Evolutionary conservation across 2,888 invertebrate genomes (phyloP).

Genomic region (Agrotis puta): DNA sequence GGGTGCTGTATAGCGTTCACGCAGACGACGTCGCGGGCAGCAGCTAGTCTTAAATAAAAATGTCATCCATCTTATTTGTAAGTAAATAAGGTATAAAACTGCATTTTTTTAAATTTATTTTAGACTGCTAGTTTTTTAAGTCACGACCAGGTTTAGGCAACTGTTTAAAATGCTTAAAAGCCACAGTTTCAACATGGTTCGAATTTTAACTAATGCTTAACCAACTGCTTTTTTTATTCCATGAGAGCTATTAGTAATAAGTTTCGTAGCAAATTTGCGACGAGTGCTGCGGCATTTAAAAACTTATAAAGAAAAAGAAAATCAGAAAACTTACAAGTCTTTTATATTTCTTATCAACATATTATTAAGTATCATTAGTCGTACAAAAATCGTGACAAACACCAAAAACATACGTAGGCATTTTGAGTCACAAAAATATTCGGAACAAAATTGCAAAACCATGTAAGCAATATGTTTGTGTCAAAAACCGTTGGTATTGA

Average conservation of each 20-base stretch:
- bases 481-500: slow-evolving; percentile 65
- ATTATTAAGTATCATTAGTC: slow-evolving; percentile 36
- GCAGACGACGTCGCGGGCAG: too few species aligned
- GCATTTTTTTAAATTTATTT: neutral
- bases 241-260: neutral
- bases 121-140: neutral
- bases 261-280: neutral
- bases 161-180: too few species aligned
- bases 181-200: neutral
- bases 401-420: slow-evolving; percentile 45
- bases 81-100: slow-evolving; percentile 2
- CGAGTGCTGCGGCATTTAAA: neutral
- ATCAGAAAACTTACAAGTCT: neutral
- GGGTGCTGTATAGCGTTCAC: too few species aligned
- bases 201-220: neutral
- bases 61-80: neutral
- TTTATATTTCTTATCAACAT: slow-evolving; percentile 7
- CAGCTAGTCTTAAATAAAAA: slow-evolving; percentile 23
- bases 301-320: neutral
- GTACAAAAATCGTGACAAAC: slow-evolving; percentile 46
- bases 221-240: neutral
- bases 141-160: neutral
- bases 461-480: slow-evolving; percentile 78
- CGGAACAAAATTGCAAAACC: slow-evolving; percentile 77
- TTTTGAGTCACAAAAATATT: slow-evolving; percentile 61